Percentiles rank a stretch among this genome's conserved stretches.
phyloP scores from a whole-genome alignment of 1,140 invertebrate species.

The Micrasema minimum region DNA sequence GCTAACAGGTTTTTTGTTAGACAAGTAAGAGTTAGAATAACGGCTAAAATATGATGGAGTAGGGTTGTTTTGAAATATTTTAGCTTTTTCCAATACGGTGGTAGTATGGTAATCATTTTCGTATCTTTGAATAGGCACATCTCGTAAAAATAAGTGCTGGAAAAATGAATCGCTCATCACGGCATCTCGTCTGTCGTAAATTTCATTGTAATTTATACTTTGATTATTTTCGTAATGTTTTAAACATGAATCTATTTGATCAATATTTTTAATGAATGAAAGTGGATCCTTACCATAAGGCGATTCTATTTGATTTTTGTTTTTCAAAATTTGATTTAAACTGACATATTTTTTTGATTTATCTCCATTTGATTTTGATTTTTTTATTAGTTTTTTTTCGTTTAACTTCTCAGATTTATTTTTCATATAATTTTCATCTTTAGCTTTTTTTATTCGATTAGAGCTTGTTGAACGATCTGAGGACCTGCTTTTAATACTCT shows the following conservation, averaged over 20 bases:
- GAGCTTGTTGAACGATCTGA: constrained; percentile 1
- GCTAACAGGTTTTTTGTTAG: constrained; percentile 75
- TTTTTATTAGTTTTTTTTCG: constrained; percentile 32
- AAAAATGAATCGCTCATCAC: constrained; percentile 75
- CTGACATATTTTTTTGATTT: constrained; percentile 30
- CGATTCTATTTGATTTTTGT: constrained; percentile 17
- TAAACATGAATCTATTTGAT: constrained; percentile 50
- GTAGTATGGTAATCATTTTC: constrained; percentile 60
- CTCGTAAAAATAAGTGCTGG: constrained; percentile 74
- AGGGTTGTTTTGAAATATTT: constrained; percentile 69
- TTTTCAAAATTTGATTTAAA: constrained; percentile 31
- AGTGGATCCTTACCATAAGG: constrained; percentile 20
- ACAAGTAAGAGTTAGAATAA: constrained; percentile 71
- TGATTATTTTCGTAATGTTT: constrained; percentile 45
- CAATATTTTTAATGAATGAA: constrained; percentile 52
- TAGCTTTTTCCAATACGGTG: constrained; percentile 72
- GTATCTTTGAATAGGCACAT: constrained; percentile 55
- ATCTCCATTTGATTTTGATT: constrained; percentile 22
- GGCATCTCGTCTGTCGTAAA: constrained; percentile 68
- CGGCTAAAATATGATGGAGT: constrained; percentile 67
- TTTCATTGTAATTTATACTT: constrained; percentile 62
- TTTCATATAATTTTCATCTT: constrained; percentile 31
- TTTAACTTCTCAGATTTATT: constrained; percentile 30
- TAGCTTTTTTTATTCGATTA: constrained; percentile 15
- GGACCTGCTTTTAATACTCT: not conserved